Conservation (phyloP, 2,888 invertebrate genomes). For the Drosophila anomalata region DNA sequence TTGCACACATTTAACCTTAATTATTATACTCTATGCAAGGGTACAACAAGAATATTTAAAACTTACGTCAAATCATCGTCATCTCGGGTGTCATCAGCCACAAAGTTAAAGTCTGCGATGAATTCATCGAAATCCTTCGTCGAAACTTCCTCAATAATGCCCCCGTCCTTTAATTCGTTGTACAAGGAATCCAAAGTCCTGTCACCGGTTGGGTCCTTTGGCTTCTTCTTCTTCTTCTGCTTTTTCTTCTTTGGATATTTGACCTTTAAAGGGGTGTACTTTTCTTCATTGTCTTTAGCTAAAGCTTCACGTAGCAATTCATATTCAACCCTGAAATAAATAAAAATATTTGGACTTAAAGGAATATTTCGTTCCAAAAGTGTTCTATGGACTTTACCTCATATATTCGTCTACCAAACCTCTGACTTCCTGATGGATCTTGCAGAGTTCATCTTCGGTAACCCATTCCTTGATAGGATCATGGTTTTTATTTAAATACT, state of each 20-base stretch:
- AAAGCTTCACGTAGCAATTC: conserved; percentile 83
- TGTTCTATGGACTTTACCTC: conserved; percentile 65
- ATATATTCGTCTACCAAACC: conserved; percentile 85
- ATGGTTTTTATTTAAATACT: conserved; percentile 79
- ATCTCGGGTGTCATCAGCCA: conserved; percentile 84
- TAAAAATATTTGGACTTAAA: neutral
- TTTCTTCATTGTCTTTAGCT: conserved; percentile 79
- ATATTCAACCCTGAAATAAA: conserved; percentile 78
- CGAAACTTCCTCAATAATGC: conserved; percentile 87
- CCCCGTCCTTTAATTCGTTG: conserved; percentile 85
- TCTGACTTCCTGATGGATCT: conserved; percentile 85
- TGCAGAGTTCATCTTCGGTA: conserved; percentile 84
- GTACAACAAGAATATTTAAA: too few relatives aligned
- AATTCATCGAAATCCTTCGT: conserved; percentile 86
- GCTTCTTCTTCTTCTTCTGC: conserved; percentile 83
- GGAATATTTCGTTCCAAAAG: too few relatives aligned
- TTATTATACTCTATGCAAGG: too few relatives aligned
- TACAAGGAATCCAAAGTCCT: conserved; percentile 87
- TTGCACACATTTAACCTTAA: too few relatives aligned
- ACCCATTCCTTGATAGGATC: conserved; percentile 81
- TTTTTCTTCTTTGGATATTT: conserved; percentile 60
- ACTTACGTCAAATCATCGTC: conserved; percentile 68
- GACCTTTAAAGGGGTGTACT: conserved; percentile 73
- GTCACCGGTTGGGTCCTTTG: conserved; percentile 86
- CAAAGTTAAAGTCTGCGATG: conserved; percentile 87